Percentiles rank a stretch among this genome's conserved stretches.
Evolutionary conservation across 2,797 vertebrate genomes (phyloP).

Genomic region (Perodicticus potto): DNA sequence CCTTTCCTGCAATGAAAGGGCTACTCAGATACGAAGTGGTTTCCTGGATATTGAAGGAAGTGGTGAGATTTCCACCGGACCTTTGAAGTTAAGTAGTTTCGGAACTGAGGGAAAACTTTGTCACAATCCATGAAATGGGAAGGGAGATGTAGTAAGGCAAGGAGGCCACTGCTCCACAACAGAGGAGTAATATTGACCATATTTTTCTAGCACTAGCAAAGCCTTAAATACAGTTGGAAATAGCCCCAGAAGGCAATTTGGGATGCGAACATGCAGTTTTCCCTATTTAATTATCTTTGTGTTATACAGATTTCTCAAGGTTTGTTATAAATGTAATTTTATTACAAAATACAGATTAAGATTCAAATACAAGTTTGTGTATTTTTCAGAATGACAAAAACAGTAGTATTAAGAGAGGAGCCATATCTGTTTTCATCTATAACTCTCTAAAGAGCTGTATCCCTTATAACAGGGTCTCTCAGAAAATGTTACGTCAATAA

Average conservation of each 20-base stretch:
- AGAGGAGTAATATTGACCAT: background rate
- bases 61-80: slow-evolving; percentile 12
- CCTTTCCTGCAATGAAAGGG: background rate
- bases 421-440: background rate
- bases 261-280: background rate
- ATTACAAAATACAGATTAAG: slow-evolving; percentile 6
- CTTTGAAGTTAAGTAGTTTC: slow-evolving; percentile 45
- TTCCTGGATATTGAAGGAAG: slow-evolving; percentile 39
- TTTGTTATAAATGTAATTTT: background rate
- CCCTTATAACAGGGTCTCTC: background rate
- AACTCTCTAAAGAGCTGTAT: no score
- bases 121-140: background rate
- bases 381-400: background rate
- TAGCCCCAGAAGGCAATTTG: background rate
- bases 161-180: background rate
- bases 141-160: background rate
- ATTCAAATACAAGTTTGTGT: background rate
- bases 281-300: background rate
- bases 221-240: background rate
- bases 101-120: background rate
- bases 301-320: background rate
- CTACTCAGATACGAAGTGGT: background rate
- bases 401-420: background rate
- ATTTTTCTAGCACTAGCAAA: background rate
- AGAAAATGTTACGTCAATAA: background rate